Evolutionary conservation across 2,797 vertebrate genomes (phyloP), one percentile per base, ranked within the genome.

Genomic region (Chaetophractus vellerosus): DNA sequence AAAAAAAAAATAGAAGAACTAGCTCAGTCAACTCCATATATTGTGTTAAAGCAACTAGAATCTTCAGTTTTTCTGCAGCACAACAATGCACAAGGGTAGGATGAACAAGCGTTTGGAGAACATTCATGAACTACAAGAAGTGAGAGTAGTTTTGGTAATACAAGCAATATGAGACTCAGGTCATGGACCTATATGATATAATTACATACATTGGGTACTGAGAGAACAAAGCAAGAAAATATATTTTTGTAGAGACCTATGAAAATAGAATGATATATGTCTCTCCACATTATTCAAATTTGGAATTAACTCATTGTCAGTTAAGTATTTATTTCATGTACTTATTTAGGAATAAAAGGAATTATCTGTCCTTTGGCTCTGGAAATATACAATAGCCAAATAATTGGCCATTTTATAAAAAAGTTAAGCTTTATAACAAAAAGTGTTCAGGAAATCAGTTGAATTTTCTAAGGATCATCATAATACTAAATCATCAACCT

Each of bases 331-430:
- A 66, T 89, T 93, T 80, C 21, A n/a, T 45, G 18, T 50, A 38
- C 19, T 74, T 74, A 71, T 79, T 95, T 50, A 84, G 2, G 0
- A 63, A 82, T 91, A 68, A 74, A 86, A 79, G 23, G 5, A 88
- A 57, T 83, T 79, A 68, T 18, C 28, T 82, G 9, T 92, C 33
- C 31, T 88, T 85, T 93, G 45, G 21, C 41, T 87, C 24, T 93
- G 9, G 81, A 95, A 94, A 83, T 84, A 1, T 80, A 55, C 9
- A 55, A 38, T 76, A 76, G 28, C 14, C 55, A 86, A 86, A 69
- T 89, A 80, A 86, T 93, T 95, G 86, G 16, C 19, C 45, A 61
- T 10, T 87, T 94, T 16, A 74, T 59, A 83, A 79, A 95, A 94
- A 61, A 12, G 0, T 38, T 10, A 15, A 75, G 18, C 21, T 90